Base-by-base conservation (phyloP, 2,113 vertebrate species). In the Odontophorus gujanensis region DNA sequence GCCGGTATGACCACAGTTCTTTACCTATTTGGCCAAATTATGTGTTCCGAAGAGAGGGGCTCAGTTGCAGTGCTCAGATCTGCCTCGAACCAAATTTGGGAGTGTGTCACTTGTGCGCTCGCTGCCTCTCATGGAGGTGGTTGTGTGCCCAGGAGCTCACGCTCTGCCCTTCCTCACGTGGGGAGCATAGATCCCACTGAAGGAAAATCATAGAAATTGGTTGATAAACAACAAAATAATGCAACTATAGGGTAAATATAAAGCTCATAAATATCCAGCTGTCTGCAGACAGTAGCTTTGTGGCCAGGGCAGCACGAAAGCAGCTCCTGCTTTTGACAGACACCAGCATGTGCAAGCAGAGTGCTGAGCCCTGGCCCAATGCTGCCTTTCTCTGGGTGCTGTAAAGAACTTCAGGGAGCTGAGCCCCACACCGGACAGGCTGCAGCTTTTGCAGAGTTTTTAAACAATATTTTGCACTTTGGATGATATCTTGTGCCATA, bases 221-320 rank as follows among this genome's bases (percentile, higher is more conserved):
- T n/a, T 62, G 73, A 74, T 87, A 87, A 93, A 84, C 69, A 88
- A 48, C 73, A 40, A 87, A 90, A 90, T 11, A 9, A 57, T 89
- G 81, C 66, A 76, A 53, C 76, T 3, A 4, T 3, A 4, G 89
- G 90, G 95, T 82, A 95, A 97, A 97, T 97, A 96, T 95, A 98
- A 96, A 95, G 59, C 89, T 91, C 73, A 55, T 97, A 98, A 98
- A 98, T 98, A 97, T 91, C 96, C 98, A 98, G 98, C 98, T 98
- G 98, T 98, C 97, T 95, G 75, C 91, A 95, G 84, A 89, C 94
- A 89, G 77, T 92, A 2, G 21, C 74, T 88, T 92, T 71, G 28
- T 68, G 30, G 43, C 74, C 82, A 92, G 72, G 81, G 89, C 84
- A 59, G 91, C 81, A 63, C 2, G 43, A 68, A 87, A 72, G 94